Evolutionary conservation across 2,888 invertebrate genomes (phyloP).

Genomic region (Leptogaster cylindrica): DNA sequence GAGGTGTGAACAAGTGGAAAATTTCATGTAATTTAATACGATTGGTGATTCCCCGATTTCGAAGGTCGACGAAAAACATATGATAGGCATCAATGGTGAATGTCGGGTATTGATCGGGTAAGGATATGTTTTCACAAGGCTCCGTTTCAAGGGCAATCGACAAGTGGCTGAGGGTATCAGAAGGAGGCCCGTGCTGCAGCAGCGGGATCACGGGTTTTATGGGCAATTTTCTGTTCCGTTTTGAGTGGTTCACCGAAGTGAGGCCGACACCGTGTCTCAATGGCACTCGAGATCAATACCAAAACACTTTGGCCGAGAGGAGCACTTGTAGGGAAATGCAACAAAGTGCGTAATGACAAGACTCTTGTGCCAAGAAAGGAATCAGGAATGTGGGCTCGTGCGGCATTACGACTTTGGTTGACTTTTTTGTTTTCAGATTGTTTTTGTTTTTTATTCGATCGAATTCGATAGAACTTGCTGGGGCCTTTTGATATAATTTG

Average conservation of each 20-base stretch:
- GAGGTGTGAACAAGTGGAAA: too few relatives aligned
- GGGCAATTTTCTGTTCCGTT: background rate
- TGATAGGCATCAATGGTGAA: background rate
- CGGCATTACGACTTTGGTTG: too few relatives aligned
- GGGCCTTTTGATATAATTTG: too few relatives aligned
- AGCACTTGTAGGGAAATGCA: slow-evolving; percentile 4
- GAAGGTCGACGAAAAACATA: too few relatives aligned
- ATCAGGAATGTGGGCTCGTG: background rate
- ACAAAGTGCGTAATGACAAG: slow-evolving; percentile 2
- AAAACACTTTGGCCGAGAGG: background rate
- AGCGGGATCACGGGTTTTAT: background rate
- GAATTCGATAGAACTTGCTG: too few relatives aligned
- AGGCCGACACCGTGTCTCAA: too few relatives aligned
- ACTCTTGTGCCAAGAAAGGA: background rate
- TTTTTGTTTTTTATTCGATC: too few relatives aligned
- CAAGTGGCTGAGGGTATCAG: slow-evolving; percentile 3
- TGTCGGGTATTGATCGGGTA: background rate
- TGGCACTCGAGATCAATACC: background rate
- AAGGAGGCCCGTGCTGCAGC: background rate
- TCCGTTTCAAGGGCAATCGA: slow-evolving; percentile 6
- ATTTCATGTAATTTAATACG: too few relatives aligned
- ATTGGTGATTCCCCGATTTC: too few relatives aligned
- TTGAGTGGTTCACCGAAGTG: background rate
- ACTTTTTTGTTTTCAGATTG: too few relatives aligned
- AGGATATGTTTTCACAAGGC: slow-evolving; percentile 4